Evolutionary conservation across 1,140 invertebrate species (phyloP).

Genomic region (Linepithema humile): DNA sequence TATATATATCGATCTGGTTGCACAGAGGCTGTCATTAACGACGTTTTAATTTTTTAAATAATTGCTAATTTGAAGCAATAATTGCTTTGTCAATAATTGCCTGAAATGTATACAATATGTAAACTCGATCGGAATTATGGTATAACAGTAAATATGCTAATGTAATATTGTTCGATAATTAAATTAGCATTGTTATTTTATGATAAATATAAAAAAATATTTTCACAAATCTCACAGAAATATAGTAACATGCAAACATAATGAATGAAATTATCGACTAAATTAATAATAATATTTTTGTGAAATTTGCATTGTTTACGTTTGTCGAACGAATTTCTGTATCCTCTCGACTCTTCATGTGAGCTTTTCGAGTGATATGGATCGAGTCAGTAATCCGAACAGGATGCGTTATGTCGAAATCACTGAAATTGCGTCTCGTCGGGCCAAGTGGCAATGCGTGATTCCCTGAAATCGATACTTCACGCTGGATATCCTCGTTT

Average conservation of each 20-base stretch:
- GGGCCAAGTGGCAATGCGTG: conserved; percentile 35
- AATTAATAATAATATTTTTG: neutral
- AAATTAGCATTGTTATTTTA: neutral
- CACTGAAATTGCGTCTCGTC: conserved; percentile 46
- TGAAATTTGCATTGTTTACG: neutral
- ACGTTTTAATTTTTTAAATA: neutral
- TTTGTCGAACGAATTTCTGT: neutral
- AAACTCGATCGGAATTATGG: neutral
- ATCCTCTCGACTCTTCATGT: neutral
- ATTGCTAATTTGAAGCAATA: too few species aligned
- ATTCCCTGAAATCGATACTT: conserved; percentile 60
- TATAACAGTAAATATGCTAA: neutral
- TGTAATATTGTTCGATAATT: neutral
- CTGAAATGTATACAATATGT: neutral
- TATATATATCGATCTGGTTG: neutral
- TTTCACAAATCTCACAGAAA: neutral
- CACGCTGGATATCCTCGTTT: conserved; percentile 54
- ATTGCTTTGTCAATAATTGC: neutral
- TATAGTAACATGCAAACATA: neutral
- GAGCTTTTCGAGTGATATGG: neutral
- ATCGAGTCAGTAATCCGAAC: conserved; percentile 15
- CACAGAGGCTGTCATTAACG: too few species aligned
- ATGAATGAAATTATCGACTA: neutral
- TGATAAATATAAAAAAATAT: neutral
- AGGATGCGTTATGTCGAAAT: conserved; percentile 22